A percentile compares a stretch with the other conserved stretches of the same genome.
Conservation (phyloP, 2,888 invertebrate genomes). For the Oscheius sp. region DNA sequence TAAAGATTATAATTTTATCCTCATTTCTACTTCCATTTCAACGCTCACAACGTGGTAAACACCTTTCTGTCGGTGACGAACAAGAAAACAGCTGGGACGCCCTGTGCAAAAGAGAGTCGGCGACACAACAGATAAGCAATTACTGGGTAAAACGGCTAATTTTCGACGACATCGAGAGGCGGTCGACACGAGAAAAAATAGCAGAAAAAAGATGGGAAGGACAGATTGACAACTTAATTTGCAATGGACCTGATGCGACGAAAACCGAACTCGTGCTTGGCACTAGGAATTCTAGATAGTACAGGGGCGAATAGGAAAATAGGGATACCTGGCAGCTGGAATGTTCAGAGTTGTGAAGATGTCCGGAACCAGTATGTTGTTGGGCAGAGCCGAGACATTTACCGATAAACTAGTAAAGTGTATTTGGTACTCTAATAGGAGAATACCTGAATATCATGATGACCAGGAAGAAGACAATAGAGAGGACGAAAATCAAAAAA, state of each 20-base stretch:
- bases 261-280: constrained; percentile 52
- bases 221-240: constrained; percentile 39
- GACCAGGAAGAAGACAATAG: constrained; percentile 32
- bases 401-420: constrained; percentile 44
- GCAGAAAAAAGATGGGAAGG: neutral
- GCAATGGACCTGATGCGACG: constrained; percentile 57
- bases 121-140: too few relatives aligned
- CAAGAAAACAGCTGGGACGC: neutral
- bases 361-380: constrained; percentile 46
- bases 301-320: neutral
- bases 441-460: constrained; percentile 37
- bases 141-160: neutral
- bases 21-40: neutral
- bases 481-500: constrained; percentile 21
- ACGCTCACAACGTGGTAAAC: neutral
- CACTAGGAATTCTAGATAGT: constrained; percentile 36
- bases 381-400: constrained; percentile 44
- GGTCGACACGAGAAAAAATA: constrained; percentile 18
- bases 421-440: neutral
- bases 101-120: too few relatives aligned
- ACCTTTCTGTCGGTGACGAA: constrained; percentile 1
- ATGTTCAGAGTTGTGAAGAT: constrained; percentile 52
- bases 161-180: constrained; percentile 11
- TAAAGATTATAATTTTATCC: constrained; percentile 16
- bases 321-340: constrained; percentile 50